A percentile compares a stretch with the other conserved stretches of the same genome.
Conservation (phyloP, 2,888 invertebrate species). For the Lottia scabra region DNA sequence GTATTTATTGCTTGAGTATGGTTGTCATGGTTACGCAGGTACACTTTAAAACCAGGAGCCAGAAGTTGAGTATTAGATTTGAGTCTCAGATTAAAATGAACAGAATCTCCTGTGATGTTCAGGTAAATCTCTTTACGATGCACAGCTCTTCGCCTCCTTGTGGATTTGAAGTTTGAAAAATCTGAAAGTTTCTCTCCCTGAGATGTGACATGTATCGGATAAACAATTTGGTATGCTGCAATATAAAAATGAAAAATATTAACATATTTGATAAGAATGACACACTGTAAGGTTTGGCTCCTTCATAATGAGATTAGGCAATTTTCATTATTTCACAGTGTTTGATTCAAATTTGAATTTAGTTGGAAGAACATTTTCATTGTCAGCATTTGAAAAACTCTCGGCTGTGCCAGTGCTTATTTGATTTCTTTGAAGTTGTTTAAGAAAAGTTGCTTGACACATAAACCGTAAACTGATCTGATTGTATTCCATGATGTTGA, state of each 20-base stretch:
- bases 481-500: too few species aligned
- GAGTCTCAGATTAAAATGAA: background rate
- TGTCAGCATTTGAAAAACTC: too few species aligned
- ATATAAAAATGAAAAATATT: background rate
- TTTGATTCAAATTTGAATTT: too few species aligned
- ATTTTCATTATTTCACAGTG: too few species aligned
- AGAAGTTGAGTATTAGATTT: background rate
- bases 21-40: background rate
- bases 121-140: background rate
- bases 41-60: background rate
- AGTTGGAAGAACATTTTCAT: too few species aligned
- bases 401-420: too few species aligned
- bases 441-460: too few species aligned
- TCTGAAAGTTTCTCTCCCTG: background rate
- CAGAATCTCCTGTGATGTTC: background rate
- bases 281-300: too few species aligned
- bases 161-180: background rate
- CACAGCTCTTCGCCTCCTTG: background rate
- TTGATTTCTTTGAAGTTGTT: too few species aligned
- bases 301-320: too few species aligned
- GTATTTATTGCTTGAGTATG: background rate
- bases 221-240: constrained; percentile 1
- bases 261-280: too few species aligned
- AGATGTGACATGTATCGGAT: background rate
- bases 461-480: too few species aligned